Conservation (phyloP, 2,797 vertebrate species). For the Thunnus albacares region DNA sequence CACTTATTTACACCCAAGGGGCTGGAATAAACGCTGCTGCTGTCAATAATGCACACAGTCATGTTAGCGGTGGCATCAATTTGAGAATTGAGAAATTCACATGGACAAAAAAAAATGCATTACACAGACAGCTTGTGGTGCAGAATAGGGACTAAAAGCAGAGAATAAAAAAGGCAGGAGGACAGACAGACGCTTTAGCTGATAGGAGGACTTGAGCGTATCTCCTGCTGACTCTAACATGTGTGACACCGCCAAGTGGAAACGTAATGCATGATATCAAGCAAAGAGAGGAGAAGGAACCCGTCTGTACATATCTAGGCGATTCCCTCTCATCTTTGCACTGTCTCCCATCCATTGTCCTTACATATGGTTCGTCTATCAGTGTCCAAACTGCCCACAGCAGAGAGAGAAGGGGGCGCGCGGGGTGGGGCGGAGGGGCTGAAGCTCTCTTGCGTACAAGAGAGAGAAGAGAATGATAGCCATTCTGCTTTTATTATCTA, state of each 20-base stretch:
- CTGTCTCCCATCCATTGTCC: slow-evolving; percentile 67
- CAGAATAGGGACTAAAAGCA: slow-evolving; percentile 18
- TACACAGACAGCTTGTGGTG: slow-evolving; percentile 11
- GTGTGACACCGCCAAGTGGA: slow-evolving; percentile 59
- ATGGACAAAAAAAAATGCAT: slow-evolving; percentile 7
- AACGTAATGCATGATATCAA: slow-evolving; percentile 61
- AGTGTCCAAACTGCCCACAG: slow-evolving; percentile 78
- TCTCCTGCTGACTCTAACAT: slow-evolving; percentile 61
- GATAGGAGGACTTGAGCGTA: slow-evolving; percentile 59
- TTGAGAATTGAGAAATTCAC: slow-evolving; percentile 14
- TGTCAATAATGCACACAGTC: slow-evolving; percentile 10
- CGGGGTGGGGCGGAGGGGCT: slow-evolving; percentile 76
- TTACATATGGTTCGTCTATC: slow-evolving; percentile 72
- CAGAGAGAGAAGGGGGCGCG: slow-evolving; percentile 60
- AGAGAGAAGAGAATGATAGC: slow-evolving; percentile 78
- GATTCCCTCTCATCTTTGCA: slow-evolving; percentile 29
- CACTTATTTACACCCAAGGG: slow-evolving; percentile 29
- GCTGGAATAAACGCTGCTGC: slow-evolving; percentile 16
- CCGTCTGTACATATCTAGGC: slow-evolving; percentile 43
- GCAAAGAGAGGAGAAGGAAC: slow-evolving; percentile 36
- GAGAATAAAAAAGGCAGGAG: slow-evolving; percentile 11
- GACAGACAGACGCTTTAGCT: slow-evolving; percentile 32
- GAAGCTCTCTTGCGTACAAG: slow-evolving; percentile 65
- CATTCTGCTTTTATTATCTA: slow-evolving; percentile 85
- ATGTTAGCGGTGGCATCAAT: slow-evolving; percentile 28